A percentile compares a stretch with the other conserved stretches of the same genome.
Evolutionary conservation across 2,888 invertebrate species (phyloP).

Genomic region (Megastigmus dorsalis): DNA sequence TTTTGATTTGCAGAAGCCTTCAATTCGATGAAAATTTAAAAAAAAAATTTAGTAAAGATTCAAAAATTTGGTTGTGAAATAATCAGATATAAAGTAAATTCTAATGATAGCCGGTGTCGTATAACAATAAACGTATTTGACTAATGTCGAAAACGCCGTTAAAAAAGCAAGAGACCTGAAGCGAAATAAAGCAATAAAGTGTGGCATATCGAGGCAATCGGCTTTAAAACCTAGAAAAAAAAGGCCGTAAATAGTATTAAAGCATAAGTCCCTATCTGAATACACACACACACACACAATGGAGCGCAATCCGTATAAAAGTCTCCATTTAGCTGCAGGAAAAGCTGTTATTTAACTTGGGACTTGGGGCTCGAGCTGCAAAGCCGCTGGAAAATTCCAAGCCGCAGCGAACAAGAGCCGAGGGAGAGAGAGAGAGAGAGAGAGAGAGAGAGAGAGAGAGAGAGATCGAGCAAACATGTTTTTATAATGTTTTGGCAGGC

Average conservation of each 20-base stretch:
- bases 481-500: constrained; percentile 43
- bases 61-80: no score
- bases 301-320: constrained; percentile 9
- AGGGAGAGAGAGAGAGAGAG: no score
- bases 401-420: neutral
- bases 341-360: constrained; percentile 34
- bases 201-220: constrained; percentile 1
- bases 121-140: neutral
- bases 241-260: constrained; percentile 3
- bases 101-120: no score
- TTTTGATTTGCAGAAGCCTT: no score
- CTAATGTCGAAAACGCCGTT: no score
- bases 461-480: constrained; percentile 30
- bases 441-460: no score
- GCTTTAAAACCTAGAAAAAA: no score
- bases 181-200: neutral
- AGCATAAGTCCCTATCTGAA: no score
- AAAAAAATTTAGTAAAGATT: no score
- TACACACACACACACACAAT: neutral
- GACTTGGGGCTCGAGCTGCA: constrained; percentile 3
- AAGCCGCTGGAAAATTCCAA: constrained; percentile 14
- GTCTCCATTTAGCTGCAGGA: neutral
- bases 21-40: no score
- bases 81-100: no score
- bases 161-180: neutral